These are phyloP conservation scores for Turdus rufiventris DNA, from an alignment of 2,113 vertebrate genomes.

Conservation along the genomic window DNA sequence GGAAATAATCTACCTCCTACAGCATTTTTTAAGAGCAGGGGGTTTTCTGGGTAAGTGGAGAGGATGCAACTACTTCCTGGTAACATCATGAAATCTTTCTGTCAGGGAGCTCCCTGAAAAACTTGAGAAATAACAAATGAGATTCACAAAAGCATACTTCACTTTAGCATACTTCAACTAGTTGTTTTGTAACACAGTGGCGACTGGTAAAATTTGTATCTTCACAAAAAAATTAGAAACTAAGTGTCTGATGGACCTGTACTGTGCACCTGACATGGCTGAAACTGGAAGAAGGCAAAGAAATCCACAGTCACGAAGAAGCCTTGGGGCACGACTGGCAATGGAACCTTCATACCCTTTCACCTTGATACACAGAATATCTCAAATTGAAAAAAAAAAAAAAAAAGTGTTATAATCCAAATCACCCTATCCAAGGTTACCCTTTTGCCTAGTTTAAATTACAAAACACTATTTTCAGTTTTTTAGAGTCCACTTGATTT, in stretches of 20 bases:
- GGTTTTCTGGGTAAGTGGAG: not conserved
- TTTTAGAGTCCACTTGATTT: not conserved
- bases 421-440: not conserved
- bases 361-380: not conserved
- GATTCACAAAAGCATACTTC: not conserved
- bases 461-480: not conserved
- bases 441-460: not conserved
- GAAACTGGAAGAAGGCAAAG: not conserved
- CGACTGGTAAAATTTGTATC: not conserved
- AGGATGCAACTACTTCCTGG: not conserved
- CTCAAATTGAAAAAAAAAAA: not conserved
- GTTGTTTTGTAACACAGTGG: not conserved
- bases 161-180: not conserved
- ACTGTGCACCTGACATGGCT: not conserved
- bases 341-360: not conserved
- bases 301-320: not conserved
- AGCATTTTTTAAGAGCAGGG: not conserved
- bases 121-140: not conserved
- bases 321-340: rapidly evolving
- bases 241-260: not conserved
- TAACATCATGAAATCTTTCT: not conserved
- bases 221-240: not conserved
- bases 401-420: not conserved
- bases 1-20: not conserved
- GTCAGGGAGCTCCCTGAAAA: not conserved